A percentile compares a stretch with the other conserved stretches of the same genome.
phyloP scores from a whole-genome alignment of 2,113 vertebrate genomes.

The Antechinus stuartii region DNA sequence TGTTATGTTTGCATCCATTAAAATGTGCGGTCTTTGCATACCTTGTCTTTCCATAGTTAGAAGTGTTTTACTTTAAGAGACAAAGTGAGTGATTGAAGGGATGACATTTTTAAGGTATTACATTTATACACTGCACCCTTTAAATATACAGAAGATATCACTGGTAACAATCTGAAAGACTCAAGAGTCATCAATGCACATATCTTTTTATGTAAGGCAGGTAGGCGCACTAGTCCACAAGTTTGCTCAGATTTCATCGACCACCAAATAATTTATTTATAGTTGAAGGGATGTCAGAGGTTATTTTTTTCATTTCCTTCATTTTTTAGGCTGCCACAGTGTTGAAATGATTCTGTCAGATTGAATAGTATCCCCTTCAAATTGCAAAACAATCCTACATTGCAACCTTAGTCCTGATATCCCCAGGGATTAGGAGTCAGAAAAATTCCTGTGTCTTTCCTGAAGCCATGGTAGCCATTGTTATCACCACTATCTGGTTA shows the following conservation, averaged over 20 bases:
- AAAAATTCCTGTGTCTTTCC: background rate
- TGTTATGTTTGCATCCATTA: background rate
- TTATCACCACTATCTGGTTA: background rate
- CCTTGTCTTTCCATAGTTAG: background rate
- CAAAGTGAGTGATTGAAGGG: background rate
- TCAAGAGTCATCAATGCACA: background rate
- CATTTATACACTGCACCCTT: background rate
- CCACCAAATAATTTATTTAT: background rate
- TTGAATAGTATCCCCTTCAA: background rate
- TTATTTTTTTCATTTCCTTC: background rate
- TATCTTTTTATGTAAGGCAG: background rate
- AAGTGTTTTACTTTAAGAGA: background rate
- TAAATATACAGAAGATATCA: background rate
- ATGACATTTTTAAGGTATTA: background rate
- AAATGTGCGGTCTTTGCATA: background rate
- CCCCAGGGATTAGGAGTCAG: no score
- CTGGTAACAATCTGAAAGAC: background rate
- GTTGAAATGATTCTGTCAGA: background rate
- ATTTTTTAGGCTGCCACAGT: background rate
- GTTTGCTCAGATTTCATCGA: background rate
- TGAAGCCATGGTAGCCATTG: background rate
- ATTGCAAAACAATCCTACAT: background rate
- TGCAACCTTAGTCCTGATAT: background rate
- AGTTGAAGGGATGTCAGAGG: background rate
- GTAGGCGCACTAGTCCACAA: background rate